A percentile compares a stretch with the other conserved stretches of the same genome.
phyloP scores from a whole-genome alignment of 2,888 invertebrate genomes.

The Hydriomena furcata region DNA sequence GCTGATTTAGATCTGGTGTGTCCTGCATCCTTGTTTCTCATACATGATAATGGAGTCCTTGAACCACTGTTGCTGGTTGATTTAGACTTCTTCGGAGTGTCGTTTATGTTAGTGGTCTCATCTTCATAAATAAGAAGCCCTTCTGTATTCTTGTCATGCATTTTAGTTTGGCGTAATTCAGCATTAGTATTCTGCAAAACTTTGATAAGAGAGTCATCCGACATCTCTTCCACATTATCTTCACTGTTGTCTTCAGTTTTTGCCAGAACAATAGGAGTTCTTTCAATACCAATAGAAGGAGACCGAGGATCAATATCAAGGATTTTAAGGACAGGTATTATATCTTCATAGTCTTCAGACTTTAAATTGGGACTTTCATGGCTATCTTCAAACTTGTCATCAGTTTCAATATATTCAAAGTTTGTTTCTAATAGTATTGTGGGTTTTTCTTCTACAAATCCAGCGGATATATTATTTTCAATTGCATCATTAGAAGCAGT shows the following conservation, averaged over 20 bases:
- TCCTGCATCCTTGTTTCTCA: constrained; percentile 73
- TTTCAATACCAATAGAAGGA: constrained; percentile 73
- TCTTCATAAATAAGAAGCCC: constrained; percentile 85
- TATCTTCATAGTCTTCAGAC: constrained; percentile 28
- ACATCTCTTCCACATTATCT: constrained; percentile 75
- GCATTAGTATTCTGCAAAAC: constrained; percentile 67
- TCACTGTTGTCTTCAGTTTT: constrained; percentile 49
- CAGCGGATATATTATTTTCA: constrained; percentile 59
- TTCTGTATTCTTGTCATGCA: constrained; percentile 64
- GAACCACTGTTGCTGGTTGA: constrained; percentile 59
- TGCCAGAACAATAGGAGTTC: constrained; percentile 74
- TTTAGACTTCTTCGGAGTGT: constrained; percentile 68
- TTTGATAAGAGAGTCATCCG: constrained; percentile 74
- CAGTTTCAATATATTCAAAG: constrained; percentile 81
- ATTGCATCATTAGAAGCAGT: constrained; percentile 70
- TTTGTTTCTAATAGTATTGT: constrained; percentile 83
- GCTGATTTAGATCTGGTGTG: constrained; percentile 74
- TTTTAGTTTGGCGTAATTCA: constrained; percentile 55
- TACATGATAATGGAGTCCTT: constrained; percentile 77
- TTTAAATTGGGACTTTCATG: constrained; percentile 20
- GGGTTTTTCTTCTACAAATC: constrained; percentile 56
- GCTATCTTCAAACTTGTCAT: constrained; percentile 53
- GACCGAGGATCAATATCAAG: constrained; percentile 74
- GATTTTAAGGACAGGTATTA: constrained; percentile 55
- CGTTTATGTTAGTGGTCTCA: constrained; percentile 53